Evolutionary conservation across 2,797 vertebrate species (phyloP).

Genomic region (Trachurus trachurus): DNA sequence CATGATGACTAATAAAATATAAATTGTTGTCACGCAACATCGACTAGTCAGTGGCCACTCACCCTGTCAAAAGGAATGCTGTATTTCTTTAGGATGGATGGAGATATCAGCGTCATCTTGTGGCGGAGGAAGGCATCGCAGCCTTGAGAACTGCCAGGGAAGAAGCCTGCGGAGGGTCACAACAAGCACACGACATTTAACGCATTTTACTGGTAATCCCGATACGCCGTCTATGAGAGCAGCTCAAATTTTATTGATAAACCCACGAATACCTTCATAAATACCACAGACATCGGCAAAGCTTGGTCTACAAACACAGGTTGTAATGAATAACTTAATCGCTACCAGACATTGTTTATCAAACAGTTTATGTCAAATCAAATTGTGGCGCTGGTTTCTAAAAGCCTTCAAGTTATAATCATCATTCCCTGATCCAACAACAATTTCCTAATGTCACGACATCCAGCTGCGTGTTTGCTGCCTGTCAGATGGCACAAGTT

Average conservation of each 20-base stretch:
- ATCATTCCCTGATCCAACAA: neutral
- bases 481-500: constrained; percentile 8
- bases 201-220: neutral
- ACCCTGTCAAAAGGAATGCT: constrained; percentile 97
- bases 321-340: neutral
- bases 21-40: neutral
- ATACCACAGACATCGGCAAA: neutral
- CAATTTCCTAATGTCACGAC: neutral
- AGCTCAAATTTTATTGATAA: neutral
- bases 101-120: constrained; percentile 99
- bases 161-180: constrained; percentile 89
- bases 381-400: constrained; percentile 22
- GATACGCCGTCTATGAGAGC: neutral
- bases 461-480: constrained; percentile 2
- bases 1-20: neutral
- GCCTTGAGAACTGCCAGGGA: constrained; percentile 97
- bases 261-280: neutral
- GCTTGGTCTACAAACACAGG: neutral
- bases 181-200: neutral
- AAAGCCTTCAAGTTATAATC: constrained; percentile 53
- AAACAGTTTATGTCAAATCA: neutral
- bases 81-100: constrained; percentile 97
- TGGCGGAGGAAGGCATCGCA: constrained; percentile 98
- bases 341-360: neutral
- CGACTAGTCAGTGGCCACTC: constrained; percentile 55